Conservation (phyloP, 2,888 invertebrate genomes). For the Dicyrtomina minuta region DNA sequence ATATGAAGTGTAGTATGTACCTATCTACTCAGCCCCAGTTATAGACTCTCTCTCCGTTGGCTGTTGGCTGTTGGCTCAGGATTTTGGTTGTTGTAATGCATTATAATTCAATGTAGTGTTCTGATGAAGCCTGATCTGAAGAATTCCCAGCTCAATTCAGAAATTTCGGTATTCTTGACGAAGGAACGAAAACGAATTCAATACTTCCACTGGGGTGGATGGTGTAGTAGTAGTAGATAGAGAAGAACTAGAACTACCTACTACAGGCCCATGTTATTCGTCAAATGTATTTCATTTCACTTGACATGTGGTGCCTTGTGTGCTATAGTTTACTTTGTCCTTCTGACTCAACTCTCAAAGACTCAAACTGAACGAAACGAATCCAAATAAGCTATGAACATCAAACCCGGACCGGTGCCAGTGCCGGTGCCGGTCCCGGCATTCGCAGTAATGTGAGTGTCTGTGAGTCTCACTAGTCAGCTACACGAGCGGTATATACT, state of each 20-base stretch:
- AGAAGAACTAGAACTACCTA: not conserved
- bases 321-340: not conserved
- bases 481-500: too few relatives aligned
- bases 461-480: too few relatives aligned
- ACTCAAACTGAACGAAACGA: too few relatives aligned
- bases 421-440: too few relatives aligned
- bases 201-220: constrained; percentile 3
- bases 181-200: constrained; percentile 24
- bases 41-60: not conserved
- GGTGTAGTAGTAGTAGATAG: not conserved
- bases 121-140: constrained; percentile 12
- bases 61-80: not conserved
- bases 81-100: not conserved
- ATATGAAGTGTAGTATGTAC: too few relatives aligned
- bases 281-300: constrained; percentile 2
- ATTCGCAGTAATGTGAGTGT: too few relatives aligned
- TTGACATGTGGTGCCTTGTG: not conserved
- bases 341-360: too few relatives aligned
- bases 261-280: not conserved
- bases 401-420: too few relatives aligned
- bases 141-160: constrained; percentile 21
- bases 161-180: constrained; percentile 10
- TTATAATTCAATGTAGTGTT: constrained; percentile 7
- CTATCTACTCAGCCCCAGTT: too few relatives aligned
- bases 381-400: too few relatives aligned